phyloP scores from a whole-genome alignment of 2,888 invertebrate species.

The Eupithecia insigniata region DNA sequence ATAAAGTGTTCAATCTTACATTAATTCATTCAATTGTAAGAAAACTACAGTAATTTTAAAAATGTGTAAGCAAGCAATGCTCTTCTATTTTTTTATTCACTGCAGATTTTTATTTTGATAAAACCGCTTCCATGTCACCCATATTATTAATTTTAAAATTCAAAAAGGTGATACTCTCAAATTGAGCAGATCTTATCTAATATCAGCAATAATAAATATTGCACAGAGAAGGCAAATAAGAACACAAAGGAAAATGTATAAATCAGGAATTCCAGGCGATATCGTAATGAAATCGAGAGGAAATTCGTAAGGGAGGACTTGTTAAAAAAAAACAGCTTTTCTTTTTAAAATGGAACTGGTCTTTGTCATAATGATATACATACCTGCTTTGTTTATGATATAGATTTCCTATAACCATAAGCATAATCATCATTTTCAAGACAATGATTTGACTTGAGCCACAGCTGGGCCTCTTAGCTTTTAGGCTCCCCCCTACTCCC shows the following conservation, averaged over 20 bases:
- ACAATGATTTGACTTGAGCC: too few relatives aligned
- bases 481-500: too few relatives aligned
- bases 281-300: slow-evolving; percentile 75
- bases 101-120: neutral
- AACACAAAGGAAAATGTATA: slow-evolving; percentile 59
- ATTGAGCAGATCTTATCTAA: slow-evolving; percentile 39
- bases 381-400: too few relatives aligned
- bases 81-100: neutral
- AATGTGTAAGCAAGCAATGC: too few relatives aligned
- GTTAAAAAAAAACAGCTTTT: neutral
- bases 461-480: too few relatives aligned
- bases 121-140: neutral
- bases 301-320: slow-evolving; percentile 46
- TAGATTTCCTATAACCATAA: too few relatives aligned
- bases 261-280: slow-evolving; percentile 60
- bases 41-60: too few relatives aligned
- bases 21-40: too few relatives aligned
- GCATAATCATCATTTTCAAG: too few relatives aligned
- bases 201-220: slow-evolving; percentile 48
- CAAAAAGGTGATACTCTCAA: slow-evolving; percentile 23
- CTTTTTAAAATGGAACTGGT: neutral
- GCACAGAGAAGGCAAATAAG: slow-evolving; percentile 47
- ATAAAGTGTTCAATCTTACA: too few relatives aligned
- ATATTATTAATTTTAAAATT: slow-evolving; percentile 29
- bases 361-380: too few relatives aligned